These are phyloP conservation scores for Presbytis comata DNA, from an alignment of 2,797 vertebrate genomes.

Conservation along the genomic window DNA sequence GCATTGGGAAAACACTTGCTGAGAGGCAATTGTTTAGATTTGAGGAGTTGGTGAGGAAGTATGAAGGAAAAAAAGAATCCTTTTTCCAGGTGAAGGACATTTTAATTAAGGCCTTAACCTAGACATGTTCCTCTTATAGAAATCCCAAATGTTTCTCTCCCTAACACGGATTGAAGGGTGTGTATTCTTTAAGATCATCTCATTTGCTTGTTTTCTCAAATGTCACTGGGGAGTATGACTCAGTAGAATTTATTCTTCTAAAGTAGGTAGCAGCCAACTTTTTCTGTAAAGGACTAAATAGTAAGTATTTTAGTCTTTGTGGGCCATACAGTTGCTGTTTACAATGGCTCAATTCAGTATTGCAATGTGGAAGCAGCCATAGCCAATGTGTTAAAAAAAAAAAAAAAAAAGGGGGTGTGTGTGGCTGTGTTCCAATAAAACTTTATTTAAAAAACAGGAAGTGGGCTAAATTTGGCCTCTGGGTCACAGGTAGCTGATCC, in stretches of 20 bases:
- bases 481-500: neutral
- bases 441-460: neutral
- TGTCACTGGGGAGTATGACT: neutral
- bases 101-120: neutral
- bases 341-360: neutral
- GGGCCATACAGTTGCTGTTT: neutral
- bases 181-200: neutral
- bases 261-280: neutral
- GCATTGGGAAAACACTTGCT: conserved; percentile 72
- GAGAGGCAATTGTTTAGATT: conserved; percentile 68
- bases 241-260: neutral
- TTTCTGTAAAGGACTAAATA: neutral
- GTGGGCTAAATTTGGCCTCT: neutral
- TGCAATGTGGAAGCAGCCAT: neutral
- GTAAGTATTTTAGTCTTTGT: neutral
- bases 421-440: neutral
- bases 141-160: neutral
- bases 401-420: neutral
- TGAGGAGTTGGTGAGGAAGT: conserved; percentile 49
- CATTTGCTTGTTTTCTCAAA: neutral
- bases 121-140: conserved; percentile 5
- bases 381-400: neutral
- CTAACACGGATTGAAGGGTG: neutral
- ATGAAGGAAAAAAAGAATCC: neutral
- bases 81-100: conserved; percentile 75